Evolutionary conservation across 2,797 vertebrate species (phyloP), one percentile per base, ranked within the genome.

Genomic region (Perdix hodgsoniae): DNA sequence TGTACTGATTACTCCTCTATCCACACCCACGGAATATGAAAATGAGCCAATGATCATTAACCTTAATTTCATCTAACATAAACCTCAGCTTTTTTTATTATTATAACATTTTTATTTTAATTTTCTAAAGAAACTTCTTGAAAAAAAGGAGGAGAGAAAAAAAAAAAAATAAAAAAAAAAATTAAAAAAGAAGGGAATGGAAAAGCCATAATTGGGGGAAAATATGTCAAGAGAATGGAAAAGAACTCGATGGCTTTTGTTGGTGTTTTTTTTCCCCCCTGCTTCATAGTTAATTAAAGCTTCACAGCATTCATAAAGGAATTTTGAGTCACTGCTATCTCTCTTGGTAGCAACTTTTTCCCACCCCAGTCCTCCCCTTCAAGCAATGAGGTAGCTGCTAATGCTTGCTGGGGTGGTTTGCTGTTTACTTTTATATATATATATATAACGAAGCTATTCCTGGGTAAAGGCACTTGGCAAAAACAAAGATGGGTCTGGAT

Each of bases 21-120:
- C 97, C 97, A 98, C 97, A 97, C 97, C 97, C 98, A 98, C 97
- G 40, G 96, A 97, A 97, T 97, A 97, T 97, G 97, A 98, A 98
- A 98, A 98, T 96, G 97, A 98, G 97, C 97, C 97, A 97, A 96
- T 97, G 97, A 97, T 98, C 97, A 98, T 98, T 98, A 98, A 97
- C 96, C 97, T 97, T 97, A 96, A 98, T 98, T 98, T 97, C 96
- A 98, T 97, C 97, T 97, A 98, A 97, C 93, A 97, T 96, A 98
- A 98, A 97, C 96, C 86, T 97, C 96, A 88, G 92, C 75, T 91
- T 52, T 29, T 90, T 74, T 88, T 76, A 42, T 42, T 42, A 42
- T 42, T 42, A 42, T 42, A 16, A 17, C 89, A 18, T 91, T 93
- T 91, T 87, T 6, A 90, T 86, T 89, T 87, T 83, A 95, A 79